A percentile compares a stretch with the other conserved stretches of the same genome.
Evolutionary conservation across 2,888 invertebrate species (phyloP).

Genomic region (Ashinkailepas kermadecensis): DNA sequence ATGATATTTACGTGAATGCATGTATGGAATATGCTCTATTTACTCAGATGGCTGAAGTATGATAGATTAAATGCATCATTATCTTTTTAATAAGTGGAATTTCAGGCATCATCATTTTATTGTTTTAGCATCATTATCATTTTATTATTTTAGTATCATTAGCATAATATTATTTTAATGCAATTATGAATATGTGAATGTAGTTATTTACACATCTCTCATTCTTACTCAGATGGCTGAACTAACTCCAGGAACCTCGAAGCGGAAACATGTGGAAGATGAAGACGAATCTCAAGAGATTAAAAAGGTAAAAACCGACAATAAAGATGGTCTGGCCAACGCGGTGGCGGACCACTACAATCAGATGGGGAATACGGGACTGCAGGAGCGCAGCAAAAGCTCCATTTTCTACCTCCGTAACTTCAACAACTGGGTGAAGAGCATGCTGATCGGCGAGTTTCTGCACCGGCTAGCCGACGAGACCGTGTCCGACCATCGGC

Average conservation of each 20-base stretch:
- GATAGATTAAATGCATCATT: too few relatives aligned
- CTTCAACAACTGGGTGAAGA: conserved; percentile 99
- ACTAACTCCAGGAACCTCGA: background rate
- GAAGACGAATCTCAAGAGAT: background rate
- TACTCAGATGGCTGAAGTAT: too few relatives aligned
- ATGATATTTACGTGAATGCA: too few relatives aligned
- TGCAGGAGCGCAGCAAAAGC: conserved; percentile 71
- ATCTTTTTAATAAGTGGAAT: too few relatives aligned
- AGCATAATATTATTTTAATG: too few relatives aligned
- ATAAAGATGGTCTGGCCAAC: background rate
- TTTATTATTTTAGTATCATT: too few relatives aligned
- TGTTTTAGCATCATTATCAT: too few relatives aligned
- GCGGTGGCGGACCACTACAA: conserved; percentile 92
- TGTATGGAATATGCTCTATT: too few relatives aligned
- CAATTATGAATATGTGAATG: too few relatives aligned
- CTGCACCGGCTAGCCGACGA: conserved; percentile 30
- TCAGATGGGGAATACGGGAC: conserved; percentile 70
- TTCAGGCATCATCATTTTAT: too few relatives aligned
- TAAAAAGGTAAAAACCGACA: background rate
- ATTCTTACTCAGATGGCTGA: background rate
- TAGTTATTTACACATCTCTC: too few relatives aligned
- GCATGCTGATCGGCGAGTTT: conserved; percentile 76
- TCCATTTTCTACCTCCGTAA: conserved; percentile 89
- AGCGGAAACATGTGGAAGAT: background rate
- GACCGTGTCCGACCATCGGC: conserved; percentile 24